These are phyloP conservation scores for Apodemus speciosus DNA, from an alignment of 2,113 vertebrate genomes.

Conservation along the genomic window DNA sequence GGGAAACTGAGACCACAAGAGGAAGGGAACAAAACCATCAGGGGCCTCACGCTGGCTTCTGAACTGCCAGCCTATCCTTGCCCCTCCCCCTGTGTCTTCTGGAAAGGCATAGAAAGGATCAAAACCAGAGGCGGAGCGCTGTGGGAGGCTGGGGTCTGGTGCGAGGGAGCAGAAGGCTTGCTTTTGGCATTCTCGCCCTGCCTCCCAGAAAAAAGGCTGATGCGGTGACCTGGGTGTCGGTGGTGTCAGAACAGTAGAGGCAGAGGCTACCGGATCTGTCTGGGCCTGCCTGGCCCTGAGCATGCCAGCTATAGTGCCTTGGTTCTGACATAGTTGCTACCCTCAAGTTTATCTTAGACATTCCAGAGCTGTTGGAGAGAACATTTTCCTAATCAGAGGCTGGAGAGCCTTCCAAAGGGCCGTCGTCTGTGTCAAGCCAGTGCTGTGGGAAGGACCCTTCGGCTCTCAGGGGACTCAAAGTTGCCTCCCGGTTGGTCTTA, in stretches of 20 bases:
- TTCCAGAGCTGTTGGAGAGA: neutral
- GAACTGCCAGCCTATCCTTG: neutral
- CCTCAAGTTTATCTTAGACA: neutral
- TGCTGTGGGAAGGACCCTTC: neutral
- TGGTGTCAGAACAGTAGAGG: neutral
- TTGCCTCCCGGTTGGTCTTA: neutral
- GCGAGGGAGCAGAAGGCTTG: neutral
- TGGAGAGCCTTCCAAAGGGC: neutral
- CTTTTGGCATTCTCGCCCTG: neutral
- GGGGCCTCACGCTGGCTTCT: neutral
- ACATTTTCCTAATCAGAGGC: neutral
- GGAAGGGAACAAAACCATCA: neutral
- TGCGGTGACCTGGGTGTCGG: neutral
- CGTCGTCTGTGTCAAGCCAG: neutral
- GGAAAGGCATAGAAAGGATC: neutral
- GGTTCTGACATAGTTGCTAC: neutral
- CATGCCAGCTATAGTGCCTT: neutral
- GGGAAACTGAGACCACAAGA: slow-evolving; percentile 20
- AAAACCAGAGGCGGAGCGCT: neutral
- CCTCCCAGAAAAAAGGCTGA: neutral
- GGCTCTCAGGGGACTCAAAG: neutral
- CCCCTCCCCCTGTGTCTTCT: neutral
- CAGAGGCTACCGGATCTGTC: neutral
- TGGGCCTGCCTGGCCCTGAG: neutral
- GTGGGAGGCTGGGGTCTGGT: accelerated